phyloP scores from a whole-genome alignment of 2,113 vertebrate species.

The Procapra przewalskii region DNA sequence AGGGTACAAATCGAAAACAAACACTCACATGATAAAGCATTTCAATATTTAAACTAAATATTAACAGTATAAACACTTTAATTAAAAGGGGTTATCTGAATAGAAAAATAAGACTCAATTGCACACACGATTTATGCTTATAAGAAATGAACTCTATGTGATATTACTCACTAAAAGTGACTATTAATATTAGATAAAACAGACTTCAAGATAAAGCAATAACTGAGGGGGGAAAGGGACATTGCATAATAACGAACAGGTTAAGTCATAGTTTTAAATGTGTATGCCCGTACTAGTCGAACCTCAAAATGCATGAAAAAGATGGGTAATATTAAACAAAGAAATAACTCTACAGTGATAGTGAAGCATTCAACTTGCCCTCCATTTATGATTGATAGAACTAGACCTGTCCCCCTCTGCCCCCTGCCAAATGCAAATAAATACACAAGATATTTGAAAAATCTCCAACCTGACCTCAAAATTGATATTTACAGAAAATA shows the following conservation, averaged over 20 bases:
- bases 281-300: neutral
- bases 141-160: neutral
- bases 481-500: neutral
- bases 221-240: neutral
- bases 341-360: neutral
- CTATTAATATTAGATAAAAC: neutral
- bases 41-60: neutral
- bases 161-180: neutral
- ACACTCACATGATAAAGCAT: fast-evolving
- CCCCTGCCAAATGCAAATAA: neutral
- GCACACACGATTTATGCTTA: neutral
- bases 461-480: neutral
- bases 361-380: neutral
- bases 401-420: neutral
- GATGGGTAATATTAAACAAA: neutral
- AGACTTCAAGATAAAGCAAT: neutral
- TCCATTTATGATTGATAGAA: neutral
- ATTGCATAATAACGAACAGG: neutral
- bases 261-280: neutral
- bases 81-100: neutral
- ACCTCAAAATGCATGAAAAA: neutral
- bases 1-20: neutral
- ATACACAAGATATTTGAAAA: neutral
- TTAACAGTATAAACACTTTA: neutral
- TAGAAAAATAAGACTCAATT: neutral